Evolutionary conservation across 2,113 vertebrate genomes (phyloP), one percentile per base, ranked within the genome.

Genomic region (Euleptes europaea): DNA sequence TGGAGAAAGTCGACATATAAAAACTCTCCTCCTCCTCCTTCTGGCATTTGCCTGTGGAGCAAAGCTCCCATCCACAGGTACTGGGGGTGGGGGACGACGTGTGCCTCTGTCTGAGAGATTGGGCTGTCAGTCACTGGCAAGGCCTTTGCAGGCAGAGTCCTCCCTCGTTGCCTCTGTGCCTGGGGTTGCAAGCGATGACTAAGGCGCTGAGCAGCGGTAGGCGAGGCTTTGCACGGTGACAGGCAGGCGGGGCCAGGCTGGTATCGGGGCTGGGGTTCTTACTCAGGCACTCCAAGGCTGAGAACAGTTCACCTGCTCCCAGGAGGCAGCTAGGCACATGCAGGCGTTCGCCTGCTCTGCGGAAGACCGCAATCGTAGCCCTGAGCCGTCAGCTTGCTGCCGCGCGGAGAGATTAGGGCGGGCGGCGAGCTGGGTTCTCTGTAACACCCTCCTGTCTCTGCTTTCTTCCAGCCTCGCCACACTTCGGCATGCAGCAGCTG

Each of bases 391-490:
- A 19, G n/a, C 17, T 7, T 65, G 21, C 33, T 82, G 38, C 63
- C 42, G 71, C 23, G n/a, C 14, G 11, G 9, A 7, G 42, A 47
- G 23, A 85, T 54, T 33, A 28, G 31, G 72, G 21, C 23, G 21
- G 73, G 71, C 70, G 66, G 54, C 38, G 35, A 11, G 31, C 51
- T n/a, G 11, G 28, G 13, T 67, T 23, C 28, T 89, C 76, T 28
- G 74, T 88, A 84, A 88, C 67, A 31, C 86, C 92, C 31, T 0
- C 8, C 60, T 83, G 57, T 92, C 75, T 94, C 57, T 94, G 82
- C 94, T 92, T 93, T 67, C 72, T 92, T 93, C 5, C 92, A 97
- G 95, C 93, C 90, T 82, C 92, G 84, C 91, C 93, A 87, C 84
- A 82, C 91, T 1, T 70, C 93, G 82, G 86, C 90, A 95, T 96